phyloP scores from a whole-genome alignment of 2,888 invertebrate species.

The Lypha dubia region DNA sequence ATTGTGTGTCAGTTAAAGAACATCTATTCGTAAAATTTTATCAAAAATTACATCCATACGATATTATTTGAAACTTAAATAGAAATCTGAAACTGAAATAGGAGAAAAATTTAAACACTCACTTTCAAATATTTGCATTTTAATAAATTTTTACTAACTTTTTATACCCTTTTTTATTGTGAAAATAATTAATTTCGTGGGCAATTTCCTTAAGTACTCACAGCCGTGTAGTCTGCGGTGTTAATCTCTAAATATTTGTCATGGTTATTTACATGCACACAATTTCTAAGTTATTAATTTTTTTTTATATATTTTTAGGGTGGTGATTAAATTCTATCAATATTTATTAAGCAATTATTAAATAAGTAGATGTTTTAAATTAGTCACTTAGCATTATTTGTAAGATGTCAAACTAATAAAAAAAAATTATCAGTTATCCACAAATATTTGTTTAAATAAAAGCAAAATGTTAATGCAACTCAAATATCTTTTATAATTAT shows the following conservation, averaged over 20 bases:
- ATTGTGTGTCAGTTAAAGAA: too few species aligned
- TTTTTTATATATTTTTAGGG: too few species aligned
- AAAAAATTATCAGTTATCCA: slow-evolving; percentile 37
- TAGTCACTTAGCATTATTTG: slow-evolving; percentile 55
- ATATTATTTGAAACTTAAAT: too few species aligned
- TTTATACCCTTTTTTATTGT: neutral
- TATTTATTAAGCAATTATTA: slow-evolving; percentile 55
- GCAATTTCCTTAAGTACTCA: neutral
- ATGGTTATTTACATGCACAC: neutral
- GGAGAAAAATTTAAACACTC: too few species aligned
- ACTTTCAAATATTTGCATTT: neutral
- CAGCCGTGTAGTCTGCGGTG: neutral
- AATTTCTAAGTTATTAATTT: neutral
- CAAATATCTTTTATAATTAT: too few species aligned
- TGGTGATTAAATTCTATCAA: slow-evolving; percentile 38
- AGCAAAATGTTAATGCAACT: neutral
- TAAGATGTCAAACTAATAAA: slow-evolving; percentile 45
- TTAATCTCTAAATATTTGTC: slow-evolving; percentile 16
- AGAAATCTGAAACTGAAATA: too few species aligned
- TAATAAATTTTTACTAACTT: neutral
- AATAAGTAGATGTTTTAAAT: slow-evolving; percentile 46
- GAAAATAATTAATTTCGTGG: slow-evolving; percentile 6
- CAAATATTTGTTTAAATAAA: slow-evolving; percentile 35
- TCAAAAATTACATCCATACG: too few species aligned
- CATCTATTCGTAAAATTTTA: too few species aligned